phyloP scores from a whole-genome alignment of 2,113 vertebrate species.

The Spea bombifrons region DNA sequence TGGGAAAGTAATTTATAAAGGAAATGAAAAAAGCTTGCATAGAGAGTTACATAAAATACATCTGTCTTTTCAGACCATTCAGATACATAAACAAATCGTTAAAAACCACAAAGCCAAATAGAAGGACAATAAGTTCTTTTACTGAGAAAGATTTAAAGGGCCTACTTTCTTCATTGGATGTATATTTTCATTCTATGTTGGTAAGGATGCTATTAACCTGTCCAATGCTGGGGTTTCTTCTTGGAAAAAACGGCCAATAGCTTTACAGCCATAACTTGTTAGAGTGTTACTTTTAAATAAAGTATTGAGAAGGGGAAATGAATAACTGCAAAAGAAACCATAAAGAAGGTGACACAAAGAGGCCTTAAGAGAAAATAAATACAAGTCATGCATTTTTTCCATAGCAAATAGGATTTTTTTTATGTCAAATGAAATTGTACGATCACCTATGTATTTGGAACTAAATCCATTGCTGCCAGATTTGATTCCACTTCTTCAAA shows the following conservation, averaged over 20 bases:
- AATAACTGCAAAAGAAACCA: slow-evolving; percentile 8
- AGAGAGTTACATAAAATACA: slow-evolving; percentile 70
- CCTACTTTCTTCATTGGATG: slow-evolving; percentile 41
- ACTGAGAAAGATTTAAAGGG: slow-evolving; percentile 56
- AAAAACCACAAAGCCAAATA: slow-evolving; percentile 60
- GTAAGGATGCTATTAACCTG: slow-evolving; percentile 11
- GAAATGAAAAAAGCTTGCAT: slow-evolving; percentile 69
- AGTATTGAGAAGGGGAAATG: slow-evolving; percentile 50
- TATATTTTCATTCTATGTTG: slow-evolving; percentile 6
- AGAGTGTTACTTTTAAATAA: slow-evolving; percentile 54
- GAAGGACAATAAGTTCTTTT: slow-evolving; percentile 63
- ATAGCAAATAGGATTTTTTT: slow-evolving; percentile 58
- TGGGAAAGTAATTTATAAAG: slow-evolving; percentile 83
- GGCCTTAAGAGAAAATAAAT: slow-evolving; percentile 49
- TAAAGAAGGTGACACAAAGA: slow-evolving; percentile 48
- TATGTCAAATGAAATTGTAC: slow-evolving; percentile 72
- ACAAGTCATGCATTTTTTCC: slow-evolving; percentile 59
- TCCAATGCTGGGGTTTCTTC: not conserved
- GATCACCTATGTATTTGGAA: slow-evolving; percentile 71
- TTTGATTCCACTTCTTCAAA: slow-evolving; percentile 68
- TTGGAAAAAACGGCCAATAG: not conserved
- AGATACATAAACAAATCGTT: slow-evolving; percentile 67
- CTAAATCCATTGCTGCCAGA: slow-evolving; percentile 66
- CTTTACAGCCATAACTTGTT: slow-evolving; percentile 28
- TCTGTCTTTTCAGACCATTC: slow-evolving; percentile 67